Conservation (phyloP, 2,888 invertebrate species). For the Ypsolopha scabrella region DNA sequence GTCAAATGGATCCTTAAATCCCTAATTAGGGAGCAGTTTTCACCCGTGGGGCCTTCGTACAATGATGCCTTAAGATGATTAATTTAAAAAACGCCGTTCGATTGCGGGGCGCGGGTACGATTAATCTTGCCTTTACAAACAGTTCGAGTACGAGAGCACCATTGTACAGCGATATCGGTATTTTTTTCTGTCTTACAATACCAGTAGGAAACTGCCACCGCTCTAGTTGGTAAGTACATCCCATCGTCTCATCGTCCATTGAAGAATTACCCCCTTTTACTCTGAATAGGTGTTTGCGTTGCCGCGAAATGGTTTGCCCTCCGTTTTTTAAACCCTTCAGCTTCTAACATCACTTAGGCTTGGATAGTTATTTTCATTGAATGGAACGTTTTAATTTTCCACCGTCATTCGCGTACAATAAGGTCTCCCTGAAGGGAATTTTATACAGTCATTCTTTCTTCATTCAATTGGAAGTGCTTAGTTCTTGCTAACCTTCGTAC, state of each 20-base stretch:
- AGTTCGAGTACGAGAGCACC: constrained; percentile 21
- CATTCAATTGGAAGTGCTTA: constrained; percentile 26
- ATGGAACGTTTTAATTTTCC: constrained; percentile 65
- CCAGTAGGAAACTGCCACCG: constrained; percentile 65
- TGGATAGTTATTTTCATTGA: constrained; percentile 64
- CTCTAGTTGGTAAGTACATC: constrained; percentile 62
- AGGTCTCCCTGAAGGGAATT: constrained; percentile 36
- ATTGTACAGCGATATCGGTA: constrained; percentile 58
- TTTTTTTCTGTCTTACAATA: constrained; percentile 65
- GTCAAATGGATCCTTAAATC: constrained; percentile 61
- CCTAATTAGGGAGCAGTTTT: constrained; percentile 61
- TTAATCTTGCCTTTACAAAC: constrained; percentile 64
- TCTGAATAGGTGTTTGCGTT: constrained; percentile 69
- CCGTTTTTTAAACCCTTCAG: constrained; percentile 44
- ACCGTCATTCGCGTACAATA: constrained; percentile 61
- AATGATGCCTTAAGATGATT: constrained; percentile 68
- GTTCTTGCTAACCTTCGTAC: too few relatives aligned
- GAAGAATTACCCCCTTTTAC: constrained; percentile 34
- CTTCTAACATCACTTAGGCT: constrained; percentile 61
- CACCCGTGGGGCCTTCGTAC: constrained; percentile 49
- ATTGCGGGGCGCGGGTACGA: constrained; percentile 48
- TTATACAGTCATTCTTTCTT: constrained; percentile 57
- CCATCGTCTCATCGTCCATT: constrained; percentile 53
- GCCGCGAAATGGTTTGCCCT: constrained; percentile 62
- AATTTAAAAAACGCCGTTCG: constrained; percentile 49